These are phyloP conservation scores for Cryptus armator DNA, from an alignment of 2,888 invertebrate species.

Conservation along the genomic window DNA sequence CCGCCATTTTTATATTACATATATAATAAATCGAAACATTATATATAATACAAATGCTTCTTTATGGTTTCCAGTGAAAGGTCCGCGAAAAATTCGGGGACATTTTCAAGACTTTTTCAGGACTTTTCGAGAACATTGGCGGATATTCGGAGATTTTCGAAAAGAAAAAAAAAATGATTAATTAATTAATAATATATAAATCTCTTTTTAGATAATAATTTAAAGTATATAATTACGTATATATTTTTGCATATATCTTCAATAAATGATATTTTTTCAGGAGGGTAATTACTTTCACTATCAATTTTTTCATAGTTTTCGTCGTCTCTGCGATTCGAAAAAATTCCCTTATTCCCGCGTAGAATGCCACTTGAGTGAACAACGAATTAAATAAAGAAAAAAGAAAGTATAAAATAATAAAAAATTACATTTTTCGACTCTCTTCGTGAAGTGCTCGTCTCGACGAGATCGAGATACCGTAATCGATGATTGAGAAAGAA, in stretches of 20 bases:
- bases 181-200: no score
- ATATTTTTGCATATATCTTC: no score
- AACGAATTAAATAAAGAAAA: conserved; percentile 21
- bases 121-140: no score
- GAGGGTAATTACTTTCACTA: conserved; percentile 27
- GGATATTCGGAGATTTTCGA: no score
- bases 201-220: no score
- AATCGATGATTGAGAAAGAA: conserved; percentile 55
- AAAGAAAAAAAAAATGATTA: no score
- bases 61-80: no score
- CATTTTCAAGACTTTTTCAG: no score
- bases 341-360: conserved; percentile 48
- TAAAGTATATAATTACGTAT: not conserved
- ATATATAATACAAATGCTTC: no score
- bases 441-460: conserved; percentile 32
- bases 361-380: conserved; percentile 27
- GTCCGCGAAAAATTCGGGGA: no score
- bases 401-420: conserved; percentile 1
- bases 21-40: no score
- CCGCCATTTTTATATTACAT: not conserved
- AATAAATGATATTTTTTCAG: not conserved
- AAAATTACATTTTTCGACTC: conserved; percentile 37
- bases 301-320: not conserved
- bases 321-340: conserved; percentile 39
- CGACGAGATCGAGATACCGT: conserved; percentile 63